Evolutionary conservation across 2,888 invertebrate genomes (phyloP), one percentile per base, ranked within the genome.

Genomic region (Serrognathus titanus): DNA sequence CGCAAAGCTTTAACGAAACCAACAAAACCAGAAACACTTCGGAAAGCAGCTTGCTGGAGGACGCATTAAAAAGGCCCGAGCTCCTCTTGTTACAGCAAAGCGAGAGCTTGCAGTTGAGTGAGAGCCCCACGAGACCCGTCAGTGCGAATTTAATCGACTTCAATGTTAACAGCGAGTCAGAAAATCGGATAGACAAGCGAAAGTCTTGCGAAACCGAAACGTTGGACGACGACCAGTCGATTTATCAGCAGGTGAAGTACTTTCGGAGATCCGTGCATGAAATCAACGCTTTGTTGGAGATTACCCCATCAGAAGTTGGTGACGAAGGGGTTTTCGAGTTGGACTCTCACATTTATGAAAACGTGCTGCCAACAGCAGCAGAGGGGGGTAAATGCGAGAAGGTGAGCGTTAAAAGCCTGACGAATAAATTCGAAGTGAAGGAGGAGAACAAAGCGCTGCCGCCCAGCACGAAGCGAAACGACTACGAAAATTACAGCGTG

Each of bases 161-260:
- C 53, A 16, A 16, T 16, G 16, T 16, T 16, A 16, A 16, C 16
- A 74, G 73, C 3, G 55, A 55, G 41, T 51, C 41, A 11, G 47
- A 52, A 9, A 51, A 39, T 24, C 45, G 50, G 4, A 71, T 70
- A 49, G 75, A 76, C 51, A 76, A 75, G 60, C 58, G 75, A 46
- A 76, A 76, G 62, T 72, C 72, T 3, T 71, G 69, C 24, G 73
- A 75, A 60, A 71, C 68, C 1, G 76, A 45, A 12, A 31, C 16
- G 2, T 16, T 16, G 16, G 16, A 16, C 16, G 57, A 79, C 45
- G 64, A 79, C 2, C 82, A 82, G 51, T 67, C 70, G 35, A 85
- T 90, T 0, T 90, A 90, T 68, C 88, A 88, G 84, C 90, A 80
- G 64, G 89, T 90, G 0, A 89, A 89, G 66, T 86, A 88, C 70